Evolutionary conservation across 1,140 invertebrate species (phyloP), one percentile per base, ranked within the genome.

Genomic region (Chironomus striatipennis): DNA sequence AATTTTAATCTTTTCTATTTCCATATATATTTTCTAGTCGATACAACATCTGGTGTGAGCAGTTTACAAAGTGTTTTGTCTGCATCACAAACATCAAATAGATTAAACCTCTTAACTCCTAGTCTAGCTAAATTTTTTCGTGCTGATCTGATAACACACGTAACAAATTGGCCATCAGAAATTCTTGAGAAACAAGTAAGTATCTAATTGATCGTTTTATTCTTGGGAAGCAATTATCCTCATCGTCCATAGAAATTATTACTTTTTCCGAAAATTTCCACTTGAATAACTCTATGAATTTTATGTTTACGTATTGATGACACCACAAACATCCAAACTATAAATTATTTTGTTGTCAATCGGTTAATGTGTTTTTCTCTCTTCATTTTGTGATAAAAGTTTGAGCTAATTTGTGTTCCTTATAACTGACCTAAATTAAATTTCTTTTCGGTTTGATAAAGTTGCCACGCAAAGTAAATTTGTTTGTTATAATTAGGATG

Each of bases 61-160:
- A 79, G 79, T 24, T 76, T 82, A 42, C 81, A 82, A 76, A 81
- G 81, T 77, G 82, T 81, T 74, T 80, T 82, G 21, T 20, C 78
- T 65, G 80, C 80, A 12, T 79, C 79, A 21, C 81, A 82, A 76
- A 78, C 79, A 64, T n/a, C 64, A 12, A 78, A 77, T 3, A 80
- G 81, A 74, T 72, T 79, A 21, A 80, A 81, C 65, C 89, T 90
- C 80, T 85, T 97, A 78, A 95, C 93, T 79, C 93, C 95, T 47
- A 94, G 92, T 76, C 86, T 97, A 77, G 91, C 93, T 76, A 95
- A 97, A 85, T 94, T 97, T 85, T 95, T 94, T 84, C 88, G 94
- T 77, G 89, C 94, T 81, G 93, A 96, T 84, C 86, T 98, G 77
- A 94, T 95, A 75, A 88, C 89, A 79, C 96, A 98, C 84, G 95